phyloP scores from a whole-genome alignment of 2,888 invertebrate species.

The Eugnorisma glareosa region DNA sequence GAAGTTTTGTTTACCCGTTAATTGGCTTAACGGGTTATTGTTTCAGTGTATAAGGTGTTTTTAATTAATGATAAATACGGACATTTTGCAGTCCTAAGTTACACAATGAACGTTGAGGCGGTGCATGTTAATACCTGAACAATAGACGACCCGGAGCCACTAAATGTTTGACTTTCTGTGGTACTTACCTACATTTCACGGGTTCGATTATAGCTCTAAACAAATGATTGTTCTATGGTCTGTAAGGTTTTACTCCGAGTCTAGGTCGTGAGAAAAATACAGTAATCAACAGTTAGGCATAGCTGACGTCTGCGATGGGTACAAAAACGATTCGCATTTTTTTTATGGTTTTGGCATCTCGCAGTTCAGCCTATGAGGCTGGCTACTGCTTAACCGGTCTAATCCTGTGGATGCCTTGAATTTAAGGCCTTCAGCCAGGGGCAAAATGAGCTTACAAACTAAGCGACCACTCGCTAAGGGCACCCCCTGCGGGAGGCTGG shows the following conservation, averaged over 20 bases:
- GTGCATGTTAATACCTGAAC: constrained; percentile 43
- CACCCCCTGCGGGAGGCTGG: no score
- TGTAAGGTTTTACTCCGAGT: neutral
- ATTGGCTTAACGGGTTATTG: constrained; percentile 60
- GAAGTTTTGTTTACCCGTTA: constrained; percentile 41
- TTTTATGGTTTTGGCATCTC: no score
- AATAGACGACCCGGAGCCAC: constrained; percentile 49
- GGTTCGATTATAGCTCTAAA: constrained; percentile 29
- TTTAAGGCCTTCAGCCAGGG: no score
- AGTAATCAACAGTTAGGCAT: neutral
- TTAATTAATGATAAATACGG: constrained; percentile 57
- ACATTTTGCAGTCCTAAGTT: constrained; percentile 29
- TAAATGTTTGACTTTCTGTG: constrained; percentile 39
- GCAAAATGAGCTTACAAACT: no score
- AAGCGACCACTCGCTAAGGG: no score
- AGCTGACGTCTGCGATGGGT: neutral
- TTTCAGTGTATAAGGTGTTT: constrained; percentile 56
- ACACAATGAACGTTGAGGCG: constrained; percentile 40
- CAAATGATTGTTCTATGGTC: constrained; percentile 14
- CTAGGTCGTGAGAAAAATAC: neutral
- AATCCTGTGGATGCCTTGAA: no score
- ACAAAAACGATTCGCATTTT: neutral
- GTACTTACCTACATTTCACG: constrained; percentile 34
- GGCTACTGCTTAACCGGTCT: no score
- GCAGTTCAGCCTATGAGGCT: no score